Conservation (phyloP, 37 sponge, comb jelly and placozoan species). For the Petrosia ficiformis region DNA sequence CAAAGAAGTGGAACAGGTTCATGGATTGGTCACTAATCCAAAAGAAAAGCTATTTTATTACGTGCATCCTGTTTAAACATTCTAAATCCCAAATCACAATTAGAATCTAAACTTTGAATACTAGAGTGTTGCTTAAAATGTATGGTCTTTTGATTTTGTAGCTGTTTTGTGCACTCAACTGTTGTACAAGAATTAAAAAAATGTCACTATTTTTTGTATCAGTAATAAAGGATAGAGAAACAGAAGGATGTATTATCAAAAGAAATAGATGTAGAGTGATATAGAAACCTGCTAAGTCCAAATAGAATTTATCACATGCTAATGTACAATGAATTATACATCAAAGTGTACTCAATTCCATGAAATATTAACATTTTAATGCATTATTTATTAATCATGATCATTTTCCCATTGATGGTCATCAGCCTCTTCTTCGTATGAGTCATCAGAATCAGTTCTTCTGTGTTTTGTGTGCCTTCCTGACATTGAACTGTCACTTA, state of each 20-base stretch:
- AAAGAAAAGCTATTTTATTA: not conserved
- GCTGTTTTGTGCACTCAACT: not conserved
- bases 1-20: conserved; percentile 24
- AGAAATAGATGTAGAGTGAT: no score
- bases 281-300: no score
- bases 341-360: no score
- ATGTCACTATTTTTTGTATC: not conserved
- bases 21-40: conserved; percentile 79
- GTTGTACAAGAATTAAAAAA: not conserved
- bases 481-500: not conserved
- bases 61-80: no score
- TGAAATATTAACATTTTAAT: no score
- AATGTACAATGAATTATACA: no score
- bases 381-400: not conserved
- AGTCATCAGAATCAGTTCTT: not conserved
- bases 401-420: no score
- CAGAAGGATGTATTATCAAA: no score
- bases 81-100: no score
- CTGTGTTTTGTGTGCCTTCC: not conserved
- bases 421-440: not conserved
- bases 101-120: not conserved
- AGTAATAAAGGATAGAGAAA: no score
- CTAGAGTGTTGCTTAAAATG: not conserved
- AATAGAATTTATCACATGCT: no score
- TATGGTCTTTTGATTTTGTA: not conserved